A percentile compares a stretch with the other conserved stretches of the same genome.
Evolutionary conservation across 2,888 invertebrate genomes (phyloP).

Genomic region (Orthosia cruda): DNA sequence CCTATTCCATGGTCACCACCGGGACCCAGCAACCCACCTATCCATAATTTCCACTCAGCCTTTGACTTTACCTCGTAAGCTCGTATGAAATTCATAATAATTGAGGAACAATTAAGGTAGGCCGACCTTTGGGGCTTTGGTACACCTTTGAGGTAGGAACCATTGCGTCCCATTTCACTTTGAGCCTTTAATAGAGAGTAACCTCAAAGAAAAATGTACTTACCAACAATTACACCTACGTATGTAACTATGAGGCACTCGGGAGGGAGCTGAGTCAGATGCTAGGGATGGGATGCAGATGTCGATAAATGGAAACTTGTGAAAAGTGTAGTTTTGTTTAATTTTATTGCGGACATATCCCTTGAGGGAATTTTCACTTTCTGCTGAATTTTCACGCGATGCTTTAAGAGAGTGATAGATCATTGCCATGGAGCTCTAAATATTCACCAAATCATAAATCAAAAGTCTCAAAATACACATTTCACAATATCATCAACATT

Average conservation of each 20-base stretch:
- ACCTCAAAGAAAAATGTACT: slow-evolving; percentile 92
- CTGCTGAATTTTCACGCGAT: no score
- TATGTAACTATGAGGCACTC: slow-evolving; percentile 90
- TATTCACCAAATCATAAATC: no score
- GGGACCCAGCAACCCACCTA: slow-evolving; percentile 41
- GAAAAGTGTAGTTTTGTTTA: not conserved
- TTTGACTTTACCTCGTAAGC: slow-evolving; percentile 81
- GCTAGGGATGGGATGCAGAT: slow-evolving; percentile 72
- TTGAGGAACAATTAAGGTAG: slow-evolving; percentile 89
- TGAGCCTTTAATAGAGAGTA: slow-evolving; percentile 91
- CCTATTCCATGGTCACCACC: slow-evolving; percentile 42
- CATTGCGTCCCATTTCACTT: slow-evolving; percentile 90
- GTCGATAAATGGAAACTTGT: slow-evolving; percentile 61
- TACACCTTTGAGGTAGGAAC: slow-evolving; percentile 88
- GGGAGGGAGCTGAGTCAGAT: slow-evolving; percentile 87
- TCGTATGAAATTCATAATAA: slow-evolving; percentile 88
- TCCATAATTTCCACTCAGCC: slow-evolving; percentile 72
- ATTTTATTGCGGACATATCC: not conserved
- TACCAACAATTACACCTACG: slow-evolving; percentile 91
- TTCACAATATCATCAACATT: no score
- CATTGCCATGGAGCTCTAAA: no score
- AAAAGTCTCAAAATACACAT: no score
- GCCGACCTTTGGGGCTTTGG: slow-evolving; percentile 79
- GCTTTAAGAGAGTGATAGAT: no score
- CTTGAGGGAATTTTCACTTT: no score